phyloP scores from a whole-genome alignment of 1,140 invertebrate genomes.

The Catajapyx aquilonaris region DNA sequence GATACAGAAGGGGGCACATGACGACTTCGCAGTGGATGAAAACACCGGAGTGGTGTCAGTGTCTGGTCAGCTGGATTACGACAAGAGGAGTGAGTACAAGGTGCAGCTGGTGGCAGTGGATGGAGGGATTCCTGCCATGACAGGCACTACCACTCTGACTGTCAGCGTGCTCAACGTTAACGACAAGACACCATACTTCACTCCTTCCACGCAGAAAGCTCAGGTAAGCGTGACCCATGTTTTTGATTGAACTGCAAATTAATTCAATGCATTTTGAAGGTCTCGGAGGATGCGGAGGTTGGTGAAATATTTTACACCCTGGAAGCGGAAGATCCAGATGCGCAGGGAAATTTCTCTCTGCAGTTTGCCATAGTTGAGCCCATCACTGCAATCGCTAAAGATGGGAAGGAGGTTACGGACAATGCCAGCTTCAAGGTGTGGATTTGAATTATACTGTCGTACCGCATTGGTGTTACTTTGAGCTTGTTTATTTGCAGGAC shows the following conservation, averaged over 20 bases:
- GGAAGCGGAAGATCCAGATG: conserved; percentile 61
- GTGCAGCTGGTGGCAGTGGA: conserved; percentile 63
- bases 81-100: conserved; percentile 48
- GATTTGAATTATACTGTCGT: conserved; percentile 1
- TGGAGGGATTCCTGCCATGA: conserved; percentile 50
- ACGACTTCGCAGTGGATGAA: conserved; percentile 60
- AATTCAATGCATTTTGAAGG: conserved; percentile 14
- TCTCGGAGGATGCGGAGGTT: conserved; percentile 49
- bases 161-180: conserved; percentile 67
- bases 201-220: conserved; percentile 53
- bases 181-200: conserved; percentile 71
- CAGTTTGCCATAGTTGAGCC: conserved; percentile 47
- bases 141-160: conserved; percentile 54
- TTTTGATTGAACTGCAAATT: background rate
- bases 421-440: conserved; percentile 14
- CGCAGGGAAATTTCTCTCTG: conserved; percentile 38
- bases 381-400: conserved; percentile 54
- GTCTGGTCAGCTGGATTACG: conserved; percentile 58
- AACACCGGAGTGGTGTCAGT: conserved; percentile 52
- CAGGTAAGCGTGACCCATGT: conserved; percentile 37
- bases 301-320: conserved; percentile 51
- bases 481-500: conserved; percentile 27
- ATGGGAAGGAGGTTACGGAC: conserved; percentile 45
- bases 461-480: conserved; percentile 2
- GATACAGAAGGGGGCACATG: conserved; percentile 63